Evolutionary conservation across 2,113 vertebrate genomes (phyloP).

Genomic region (Steatornis caripensis): DNA sequence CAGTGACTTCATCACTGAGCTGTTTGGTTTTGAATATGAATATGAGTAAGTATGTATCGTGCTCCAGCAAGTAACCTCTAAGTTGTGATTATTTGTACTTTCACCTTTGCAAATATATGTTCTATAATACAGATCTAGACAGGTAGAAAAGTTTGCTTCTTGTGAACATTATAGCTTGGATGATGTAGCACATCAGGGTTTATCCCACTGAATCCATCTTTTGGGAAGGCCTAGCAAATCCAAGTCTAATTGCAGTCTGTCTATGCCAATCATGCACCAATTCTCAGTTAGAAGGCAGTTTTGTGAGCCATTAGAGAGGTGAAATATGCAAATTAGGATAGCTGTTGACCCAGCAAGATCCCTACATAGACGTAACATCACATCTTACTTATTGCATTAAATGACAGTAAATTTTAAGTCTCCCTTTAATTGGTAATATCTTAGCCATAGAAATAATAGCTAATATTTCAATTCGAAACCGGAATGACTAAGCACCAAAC

Average conservation of each 20-base stretch:
- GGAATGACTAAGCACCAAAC: background rate
- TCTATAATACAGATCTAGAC: background rate
- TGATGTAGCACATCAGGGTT: background rate
- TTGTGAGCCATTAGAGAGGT: background rate
- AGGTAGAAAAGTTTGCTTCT: background rate
- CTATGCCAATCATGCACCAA: background rate
- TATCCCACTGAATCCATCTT: background rate
- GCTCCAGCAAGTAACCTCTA: background rate
- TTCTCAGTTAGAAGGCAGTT: background rate
- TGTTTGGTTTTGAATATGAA: background rate
- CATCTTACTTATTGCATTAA: background rate
- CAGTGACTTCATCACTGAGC: rapidly evolving
- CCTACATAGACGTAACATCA: background rate
- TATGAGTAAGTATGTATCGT: background rate
- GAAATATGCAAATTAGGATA: background rate
- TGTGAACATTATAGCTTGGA: background rate
- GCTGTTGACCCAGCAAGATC: background rate
- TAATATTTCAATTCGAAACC: background rate
- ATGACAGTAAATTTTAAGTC: background rate
- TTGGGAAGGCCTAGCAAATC: background rate
- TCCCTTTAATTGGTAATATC: background rate
- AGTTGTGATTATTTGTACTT: background rate
- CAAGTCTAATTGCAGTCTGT: background rate
- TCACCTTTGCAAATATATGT: background rate
- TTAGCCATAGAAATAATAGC: background rate